These are phyloP conservation scores for Lepidotrigona ventralis DNA, from an alignment of 1,140 invertebrate genomes.

Conservation along the genomic window DNA sequence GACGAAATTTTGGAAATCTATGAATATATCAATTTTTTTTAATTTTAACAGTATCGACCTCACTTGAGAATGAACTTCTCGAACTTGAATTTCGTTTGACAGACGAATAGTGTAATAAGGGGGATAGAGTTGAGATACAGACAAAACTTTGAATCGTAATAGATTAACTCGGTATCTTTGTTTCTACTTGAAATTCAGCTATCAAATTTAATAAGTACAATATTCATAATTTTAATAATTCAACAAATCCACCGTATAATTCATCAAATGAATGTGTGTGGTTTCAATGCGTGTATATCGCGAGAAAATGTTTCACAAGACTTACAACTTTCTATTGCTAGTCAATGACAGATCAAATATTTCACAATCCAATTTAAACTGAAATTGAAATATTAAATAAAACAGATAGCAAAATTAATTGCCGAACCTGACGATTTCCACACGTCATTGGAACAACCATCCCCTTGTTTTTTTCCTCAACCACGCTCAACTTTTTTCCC, in stretches of 20 bases:
- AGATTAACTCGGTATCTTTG: not conserved
- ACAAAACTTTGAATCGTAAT: not conserved
- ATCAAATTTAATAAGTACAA: not conserved
- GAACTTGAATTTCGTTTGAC: no score
- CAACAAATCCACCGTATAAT: no score
- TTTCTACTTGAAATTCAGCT: no score
- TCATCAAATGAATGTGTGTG: no score
- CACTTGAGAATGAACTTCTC: no score
- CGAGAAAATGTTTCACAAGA: no score
- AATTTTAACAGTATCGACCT: not conserved
- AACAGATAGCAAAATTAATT: not conserved
- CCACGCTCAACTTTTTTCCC: conserved; percentile 2
- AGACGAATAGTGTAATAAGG: no score
- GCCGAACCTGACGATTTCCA: not conserved
- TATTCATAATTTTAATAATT: not conserved
- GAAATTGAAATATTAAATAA: not conserved
- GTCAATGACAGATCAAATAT: not conserved
- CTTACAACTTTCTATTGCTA: no score
- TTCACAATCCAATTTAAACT: not conserved
- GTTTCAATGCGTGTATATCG: no score
- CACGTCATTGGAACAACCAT: not conserved
- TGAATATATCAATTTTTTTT: not conserved
- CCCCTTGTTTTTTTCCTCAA: conserved; percentile 46
- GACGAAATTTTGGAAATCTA: not conserved
- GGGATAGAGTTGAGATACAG: no score